Evolutionary conservation across 2,113 vertebrate species (phyloP), one percentile per base, ranked within the genome.

Genomic region (Rattus rattus): DNA sequence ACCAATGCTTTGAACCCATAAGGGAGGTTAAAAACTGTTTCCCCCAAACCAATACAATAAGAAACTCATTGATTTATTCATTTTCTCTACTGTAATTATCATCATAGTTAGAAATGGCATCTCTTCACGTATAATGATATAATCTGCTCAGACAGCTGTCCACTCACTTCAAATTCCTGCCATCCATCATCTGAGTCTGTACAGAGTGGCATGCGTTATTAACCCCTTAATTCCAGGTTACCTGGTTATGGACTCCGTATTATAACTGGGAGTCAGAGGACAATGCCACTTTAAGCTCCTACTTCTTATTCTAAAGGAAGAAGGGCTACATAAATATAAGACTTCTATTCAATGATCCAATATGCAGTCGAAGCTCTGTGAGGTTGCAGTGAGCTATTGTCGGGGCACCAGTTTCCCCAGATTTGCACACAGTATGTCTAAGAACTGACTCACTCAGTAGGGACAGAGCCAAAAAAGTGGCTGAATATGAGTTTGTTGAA

Each of bases 101-200:
- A 87, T 96, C 86, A 95, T 83, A 83, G 94, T 96, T 96, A 97
- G 54, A 96, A 91, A 96, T 94, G 88, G 67, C 91, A 97, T 96
- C 39, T 67, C 77, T 95, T 96, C 89, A 95, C 49, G 1, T 87
- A 91, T 85, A 96, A 97, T 94, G 69, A 94, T 87, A 96, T 97
- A 92, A 96, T 97, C 95, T 96, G 81, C 94, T 91, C 92, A 91
- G 97, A 97, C 81, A 97, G 96, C 94, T 97, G 88, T 95, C 96
- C 88, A 61, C 88, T 92, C 92, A 72, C 89, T 88, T 95, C 91
- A 80, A 87, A 95, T 96, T 95, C 91, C 7, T 80, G 56, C 59
- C 69, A 95, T 49, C 91, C 17, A 81, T 88, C 67, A 79, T 79
- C 16, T 67, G 86, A 96, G 92, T 85, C 88, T 70, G 26, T 5